A percentile compares a stretch with the other conserved stretches of the same genome.
Evolutionary conservation across 2,888 invertebrate species (phyloP).

Genomic region (Pilophorus perplexus): DNA sequence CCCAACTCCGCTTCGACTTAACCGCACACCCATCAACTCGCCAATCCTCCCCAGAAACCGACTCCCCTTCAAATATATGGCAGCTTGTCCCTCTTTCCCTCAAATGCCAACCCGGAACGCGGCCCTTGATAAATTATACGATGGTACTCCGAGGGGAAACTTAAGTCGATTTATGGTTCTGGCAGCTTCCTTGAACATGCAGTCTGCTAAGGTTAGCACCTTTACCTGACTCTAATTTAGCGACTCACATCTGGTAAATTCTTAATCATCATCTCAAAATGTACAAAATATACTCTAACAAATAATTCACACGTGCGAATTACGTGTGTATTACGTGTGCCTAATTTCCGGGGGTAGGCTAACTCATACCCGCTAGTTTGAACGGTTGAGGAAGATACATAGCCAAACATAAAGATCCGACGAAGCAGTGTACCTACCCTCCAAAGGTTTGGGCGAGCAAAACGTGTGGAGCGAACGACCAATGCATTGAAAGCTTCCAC

Average conservation of each 20-base stretch:
- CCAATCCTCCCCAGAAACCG: conserved; percentile 6
- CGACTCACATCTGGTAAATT: too few species aligned
- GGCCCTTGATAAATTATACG: conserved; percentile 26
- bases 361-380: too few species aligned
- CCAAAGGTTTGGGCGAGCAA: neutral
- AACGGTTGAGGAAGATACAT: too few species aligned
- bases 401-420: too few species aligned
- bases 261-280: too few species aligned
- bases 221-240: too few species aligned
- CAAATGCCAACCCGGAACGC: neutral
- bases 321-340: too few species aligned
- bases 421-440: conserved; percentile 9
- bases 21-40: conserved; percentile 37
- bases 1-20: too few species aligned
- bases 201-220: too few species aligned
- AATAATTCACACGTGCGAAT: too few species aligned
- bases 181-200: neutral
- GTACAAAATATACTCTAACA: too few species aligned
- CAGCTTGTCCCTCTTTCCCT: conserved; percentile 20
- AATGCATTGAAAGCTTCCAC: neutral
- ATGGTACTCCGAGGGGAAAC: conserved; percentile 18
- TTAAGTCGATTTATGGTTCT: conserved; percentile 20
- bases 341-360: too few species aligned
- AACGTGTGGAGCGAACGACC: neutral
- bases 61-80: conserved; percentile 25